Evolutionary conservation across 2,888 invertebrate species (phyloP).

Genomic region (Ichneumoninae sp.): DNA sequence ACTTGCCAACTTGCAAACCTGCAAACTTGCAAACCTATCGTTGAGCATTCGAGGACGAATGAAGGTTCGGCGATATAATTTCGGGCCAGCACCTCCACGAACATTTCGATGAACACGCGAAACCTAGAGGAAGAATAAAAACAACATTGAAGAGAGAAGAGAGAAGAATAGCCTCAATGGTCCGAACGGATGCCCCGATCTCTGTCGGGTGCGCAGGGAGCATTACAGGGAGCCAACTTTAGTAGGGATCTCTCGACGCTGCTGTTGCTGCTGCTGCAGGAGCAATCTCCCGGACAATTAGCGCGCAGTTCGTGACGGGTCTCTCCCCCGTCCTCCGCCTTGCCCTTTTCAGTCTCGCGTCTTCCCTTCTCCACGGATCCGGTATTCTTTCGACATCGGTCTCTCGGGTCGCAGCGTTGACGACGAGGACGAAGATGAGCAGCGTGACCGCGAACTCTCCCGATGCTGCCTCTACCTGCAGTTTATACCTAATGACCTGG

Average conservation of each 20-base stretch:
- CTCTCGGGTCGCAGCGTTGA: conserved; percentile 47
- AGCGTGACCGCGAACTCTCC: conserved; percentile 64
- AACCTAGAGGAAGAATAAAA: conserved; percentile 9
- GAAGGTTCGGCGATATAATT: conserved; percentile 8
- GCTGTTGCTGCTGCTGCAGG: conserved; percentile 74
- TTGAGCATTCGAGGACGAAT: not conserved
- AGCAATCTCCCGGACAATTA: conserved; percentile 83
- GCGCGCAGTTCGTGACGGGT: conserved; percentile 82
- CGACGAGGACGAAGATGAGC: conserved; percentile 46
- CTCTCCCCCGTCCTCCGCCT: conserved; percentile 73
- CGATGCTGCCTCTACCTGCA: conserved; percentile 78
- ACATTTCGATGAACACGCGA: not conserved
- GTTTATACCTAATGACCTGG: conserved; percentile 83
- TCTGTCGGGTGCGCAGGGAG: conserved; percentile 34
- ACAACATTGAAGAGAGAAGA: not conserved
- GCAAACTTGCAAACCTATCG: not conserved
- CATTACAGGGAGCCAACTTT: conserved; percentile 49
- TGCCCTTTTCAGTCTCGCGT: conserved; percentile 55
- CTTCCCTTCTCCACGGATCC: conserved; percentile 53
- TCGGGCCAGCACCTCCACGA: conserved; percentile 14
- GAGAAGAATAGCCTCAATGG: conserved; percentile 8
- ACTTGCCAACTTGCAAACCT: conserved; percentile 17
- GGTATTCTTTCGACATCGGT: conserved; percentile 57
- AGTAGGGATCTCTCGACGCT: conserved; percentile 43
- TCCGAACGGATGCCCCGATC: conserved; percentile 45